A percentile compares a stretch with the other conserved stretches of the same genome.
phyloP scores from a whole-genome alignment of 2,888 invertebrate genomes.

The Zaprionus obscuricornis region DNA sequence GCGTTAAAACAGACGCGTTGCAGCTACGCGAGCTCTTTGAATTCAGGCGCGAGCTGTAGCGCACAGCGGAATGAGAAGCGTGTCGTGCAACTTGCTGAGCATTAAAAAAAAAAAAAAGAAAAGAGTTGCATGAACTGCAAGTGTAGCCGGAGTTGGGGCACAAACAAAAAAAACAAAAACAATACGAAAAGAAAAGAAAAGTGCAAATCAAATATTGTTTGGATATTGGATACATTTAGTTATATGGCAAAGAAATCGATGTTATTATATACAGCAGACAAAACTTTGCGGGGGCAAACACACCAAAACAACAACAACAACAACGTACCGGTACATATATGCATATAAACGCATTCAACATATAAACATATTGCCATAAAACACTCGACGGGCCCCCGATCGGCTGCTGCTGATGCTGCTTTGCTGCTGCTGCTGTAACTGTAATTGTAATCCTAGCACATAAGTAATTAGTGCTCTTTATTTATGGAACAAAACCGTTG shows the following conservation, averaged over 20 bases:
- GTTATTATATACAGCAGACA: slow-evolving; percentile 21
- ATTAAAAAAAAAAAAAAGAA: no score
- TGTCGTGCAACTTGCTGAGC: slow-evolving; percentile 6
- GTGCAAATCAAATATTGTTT: slow-evolving; percentile 49
- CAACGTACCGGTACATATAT: no score
- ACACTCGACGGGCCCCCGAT: slow-evolving; percentile 45
- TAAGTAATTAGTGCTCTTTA: slow-evolving; percentile 71
- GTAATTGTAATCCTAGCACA: slow-evolving; percentile 69
- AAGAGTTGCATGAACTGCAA: slow-evolving; percentile 5
- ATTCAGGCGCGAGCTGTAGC: background rate
- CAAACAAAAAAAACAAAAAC: slow-evolving; percentile 46
- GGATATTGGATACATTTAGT: slow-evolving; percentile 7
- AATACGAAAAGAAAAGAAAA: slow-evolving; percentile 47
- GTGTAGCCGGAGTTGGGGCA: slow-evolving; percentile 11
- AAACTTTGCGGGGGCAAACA: slow-evolving; percentile 66
- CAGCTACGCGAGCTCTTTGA: slow-evolving; percentile 21
- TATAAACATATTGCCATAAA: slow-evolving; percentile 50
- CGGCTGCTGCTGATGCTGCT: background rate
- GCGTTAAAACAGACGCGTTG: slow-evolving; percentile 15
- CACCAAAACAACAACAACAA: slow-evolving; percentile 3
- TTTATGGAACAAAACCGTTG: slow-evolving; percentile 56
- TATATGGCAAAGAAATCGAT: slow-evolving; percentile 26
- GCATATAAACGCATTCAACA: background rate
- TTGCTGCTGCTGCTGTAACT: slow-evolving; percentile 7
- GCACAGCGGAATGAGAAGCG: slow-evolving; percentile 20